These are phyloP conservation scores for Bombus soroeensis DNA, from an alignment of 1,140 invertebrate genomes.

Conservation along the genomic window DNA sequence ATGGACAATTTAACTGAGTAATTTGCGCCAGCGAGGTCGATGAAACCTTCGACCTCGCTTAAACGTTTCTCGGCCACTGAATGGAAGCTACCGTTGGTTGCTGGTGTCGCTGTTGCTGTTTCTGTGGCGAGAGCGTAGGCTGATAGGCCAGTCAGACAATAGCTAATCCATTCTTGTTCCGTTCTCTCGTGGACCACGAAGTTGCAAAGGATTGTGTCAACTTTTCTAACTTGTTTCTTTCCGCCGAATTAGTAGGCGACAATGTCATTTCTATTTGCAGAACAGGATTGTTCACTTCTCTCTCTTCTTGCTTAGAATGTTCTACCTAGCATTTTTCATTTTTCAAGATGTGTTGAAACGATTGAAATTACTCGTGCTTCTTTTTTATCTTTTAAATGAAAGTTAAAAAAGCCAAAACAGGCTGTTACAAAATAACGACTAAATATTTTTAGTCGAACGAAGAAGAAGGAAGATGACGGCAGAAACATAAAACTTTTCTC, in stretches of 20 bases:
- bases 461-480: no score
- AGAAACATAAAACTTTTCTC: no score
- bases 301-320: no score
- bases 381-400: no score
- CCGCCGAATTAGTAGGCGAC: slow-evolving; percentile 31
- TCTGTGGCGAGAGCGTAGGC: slow-evolving; percentile 60
- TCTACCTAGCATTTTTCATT: no score
- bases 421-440: no score
- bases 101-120: slow-evolving; percentile 45
- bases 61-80: slow-evolving; percentile 54
- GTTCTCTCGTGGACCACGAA: slow-evolving; percentile 15
- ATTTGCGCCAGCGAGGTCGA: slow-evolving; percentile 68
- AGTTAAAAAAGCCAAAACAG: no score
- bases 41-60: slow-evolving; percentile 63
- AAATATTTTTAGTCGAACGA: no score
- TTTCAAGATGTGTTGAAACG: no score
- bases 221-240: slow-evolving; percentile 14
- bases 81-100: slow-evolving; percentile 48
- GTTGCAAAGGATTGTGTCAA: slow-evolving; percentile 23
- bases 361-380: no score
- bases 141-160: slow-evolving; percentile 67
- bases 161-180: slow-evolving; percentile 58
- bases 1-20: slow-evolving; percentile 62
- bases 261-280: slow-evolving; percentile 10
- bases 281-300: not conserved